Evolutionary conservation across 2,888 invertebrate genomes (phyloP).

Genomic region (Lasiommata megera): DNA sequence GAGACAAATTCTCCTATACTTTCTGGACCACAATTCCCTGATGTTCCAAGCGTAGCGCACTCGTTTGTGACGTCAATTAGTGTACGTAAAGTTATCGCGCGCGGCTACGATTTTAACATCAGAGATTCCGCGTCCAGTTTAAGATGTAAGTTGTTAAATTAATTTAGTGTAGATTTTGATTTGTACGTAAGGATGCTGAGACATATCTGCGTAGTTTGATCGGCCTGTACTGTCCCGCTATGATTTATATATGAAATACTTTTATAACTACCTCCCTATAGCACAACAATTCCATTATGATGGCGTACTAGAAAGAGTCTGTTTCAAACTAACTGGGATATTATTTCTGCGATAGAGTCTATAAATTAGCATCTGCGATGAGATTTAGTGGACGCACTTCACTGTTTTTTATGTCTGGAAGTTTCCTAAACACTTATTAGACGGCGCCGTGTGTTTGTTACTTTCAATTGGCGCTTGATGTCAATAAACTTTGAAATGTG

Average conservation of each 20-base stretch:
- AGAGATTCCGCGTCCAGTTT: background rate
- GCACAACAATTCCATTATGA: background rate
- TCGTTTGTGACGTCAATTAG: background rate
- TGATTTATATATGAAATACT: background rate
- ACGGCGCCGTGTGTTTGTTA: no score
- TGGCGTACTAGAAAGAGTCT: no score
- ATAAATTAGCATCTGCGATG: no score
- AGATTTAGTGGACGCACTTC: no score
- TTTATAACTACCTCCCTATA: background rate
- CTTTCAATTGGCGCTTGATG: no score
- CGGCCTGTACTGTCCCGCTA: slow-evolving; percentile 30
- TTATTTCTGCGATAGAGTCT: no score
- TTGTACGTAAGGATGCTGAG: slow-evolving; percentile 41
- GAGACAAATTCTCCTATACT: background rate
- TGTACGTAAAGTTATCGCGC: background rate
- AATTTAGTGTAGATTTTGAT: slow-evolving; percentile 38
- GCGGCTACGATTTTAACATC: background rate
- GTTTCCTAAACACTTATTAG: no score
- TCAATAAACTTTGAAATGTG: no score
- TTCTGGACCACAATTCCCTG: background rate
- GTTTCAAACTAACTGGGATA: no score
- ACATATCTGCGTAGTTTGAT: slow-evolving; percentile 50
- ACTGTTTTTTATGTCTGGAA: no score
- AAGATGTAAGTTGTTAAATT: slow-evolving; percentile 49
- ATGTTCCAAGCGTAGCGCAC: background rate